Base-by-base conservation (phyloP, 2,797 vertebrate species). In the Cossypha dichroa region DNA sequence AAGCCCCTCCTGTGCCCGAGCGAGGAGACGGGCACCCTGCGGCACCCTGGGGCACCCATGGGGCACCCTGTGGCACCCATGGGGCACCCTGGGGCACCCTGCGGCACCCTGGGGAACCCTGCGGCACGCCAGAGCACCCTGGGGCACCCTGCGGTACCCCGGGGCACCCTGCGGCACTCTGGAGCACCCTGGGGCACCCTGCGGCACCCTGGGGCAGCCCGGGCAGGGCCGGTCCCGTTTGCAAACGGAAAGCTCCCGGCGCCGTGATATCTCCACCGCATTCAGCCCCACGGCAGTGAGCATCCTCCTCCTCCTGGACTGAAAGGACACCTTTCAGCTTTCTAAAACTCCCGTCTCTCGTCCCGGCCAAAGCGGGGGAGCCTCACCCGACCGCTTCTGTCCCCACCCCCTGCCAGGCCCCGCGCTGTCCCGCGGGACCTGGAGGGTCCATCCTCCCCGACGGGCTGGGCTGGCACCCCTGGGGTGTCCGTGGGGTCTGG, bases 11-110 rank as follows among this genome's bases (percentile, higher is more conserved):
- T 45, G 28, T 13, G 33, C 45, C 49, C 6, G 2, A 40, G 17
- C 0, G 23, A 84, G 49, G 28, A 31, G 22, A 29, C 3, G 5
- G 21, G 22, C 5, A 19, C 4, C 17, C 25, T 3, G 28, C 4
- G n/a, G 13, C 12, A 5, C 4, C 14, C 29, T 4, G 31, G 1
- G 25, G 14, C 14, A 5, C 4, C 9, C 14, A n/a, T 4, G 25
- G 7, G 31, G 16, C 17, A 55, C 4, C 14, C 29, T 4, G 31
- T 1, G n/a, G n/a, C n/a, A n/a, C n/a, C n/a, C n/a, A n/a, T n/a
- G n/a, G n/a, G 25, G 14, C 14, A 5, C 4, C 8, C 14, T 4
- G 25, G 7, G 25, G 16, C 17, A 55, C 4, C 14, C 29, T 4
- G 31, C 2, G 25, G 14, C 14, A 5, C 3, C 9, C 12, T 4